Base-by-base conservation (phyloP, 1,140 invertebrate genomes). In the Drosophila subpulchrella region DNA sequence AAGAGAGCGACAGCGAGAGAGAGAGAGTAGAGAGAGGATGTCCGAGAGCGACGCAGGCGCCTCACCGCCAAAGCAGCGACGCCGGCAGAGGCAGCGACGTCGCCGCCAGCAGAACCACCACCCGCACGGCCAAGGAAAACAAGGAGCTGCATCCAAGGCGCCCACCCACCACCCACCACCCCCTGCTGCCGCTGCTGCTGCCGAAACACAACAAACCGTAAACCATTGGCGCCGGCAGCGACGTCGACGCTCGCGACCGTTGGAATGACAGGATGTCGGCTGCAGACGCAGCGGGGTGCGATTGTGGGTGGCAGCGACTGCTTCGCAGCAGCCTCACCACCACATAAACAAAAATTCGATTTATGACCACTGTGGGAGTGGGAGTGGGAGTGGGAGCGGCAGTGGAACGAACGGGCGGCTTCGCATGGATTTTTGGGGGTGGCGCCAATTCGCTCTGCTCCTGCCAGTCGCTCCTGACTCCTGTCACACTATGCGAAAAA, bases 261-360 rank as follows among this genome's bases (percentile, higher is more conserved):
- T 80, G 81, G 75, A 65, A 79, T 71, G 76, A 73, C 81, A 71
- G 77, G 55, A 83, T 78, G 68, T 71, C 58, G 51, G 74, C 41
- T 57, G 63, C 47, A 55, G 48, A 59, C 55, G 27, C 60, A 53
- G 46, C 59, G 42, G 44, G 39, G 61, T 20, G 62, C 34, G 34
- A 24, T n/a, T 59, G 63, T 55, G 66, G 57, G 36, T 38, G 39
- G 55, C 42, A 36, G n/a, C 13, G 50, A 15, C 13, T 57, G 63
- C 70, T 80, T 80, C 68, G 44, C 76, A 80, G 80, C 71, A 83
- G 73, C 80, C 60, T 75, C 62, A 88, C 83, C 83, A 86, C 83
- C 66, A 84, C 89, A 91, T 88, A 91, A 90, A 91, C 78, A 80
- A 86, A 78, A 88, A 81, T 91, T 85, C 90, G 86, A 91, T 91